A percentile compares a stretch with the other conserved stretches of the same genome.
Evolutionary conservation across 2,113 vertebrate species (phyloP).

Genomic region (Equus quagga): DNA sequence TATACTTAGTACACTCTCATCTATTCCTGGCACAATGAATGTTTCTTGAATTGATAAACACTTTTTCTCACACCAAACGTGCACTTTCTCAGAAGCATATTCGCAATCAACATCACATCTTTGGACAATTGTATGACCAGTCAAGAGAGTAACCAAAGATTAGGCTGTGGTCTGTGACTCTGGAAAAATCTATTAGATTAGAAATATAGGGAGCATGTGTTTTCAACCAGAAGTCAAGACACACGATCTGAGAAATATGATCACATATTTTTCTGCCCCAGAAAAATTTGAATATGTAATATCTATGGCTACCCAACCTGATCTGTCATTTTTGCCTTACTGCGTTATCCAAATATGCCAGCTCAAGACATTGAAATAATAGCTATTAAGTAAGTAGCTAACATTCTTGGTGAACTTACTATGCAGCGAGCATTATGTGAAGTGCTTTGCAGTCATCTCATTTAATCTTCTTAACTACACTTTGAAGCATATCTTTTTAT

Average conservation of each 20-base stretch:
- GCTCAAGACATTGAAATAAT: not conserved
- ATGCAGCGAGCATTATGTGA: not conserved
- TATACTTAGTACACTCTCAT: not conserved
- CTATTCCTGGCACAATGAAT: not conserved
- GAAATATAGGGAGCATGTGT: not conserved
- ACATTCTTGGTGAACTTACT: not conserved
- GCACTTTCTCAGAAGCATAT: conserved; percentile 38
- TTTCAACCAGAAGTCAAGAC: conserved; percentile 50
- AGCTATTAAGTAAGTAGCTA: not conserved
- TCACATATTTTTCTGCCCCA: not conserved
- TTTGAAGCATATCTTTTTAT: conserved; percentile 31
- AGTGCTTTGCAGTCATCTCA: not conserved
- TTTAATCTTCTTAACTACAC: not conserved
- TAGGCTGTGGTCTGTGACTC: not conserved
- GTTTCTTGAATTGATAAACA: not conserved
- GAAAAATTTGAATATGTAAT: not conserved
- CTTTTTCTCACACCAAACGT: conserved; percentile 20
- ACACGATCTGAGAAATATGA: conserved; percentile 38
- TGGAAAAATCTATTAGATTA: conserved; percentile 9
- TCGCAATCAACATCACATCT: not conserved
- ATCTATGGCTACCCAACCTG: not conserved
- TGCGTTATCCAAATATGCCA: not conserved
- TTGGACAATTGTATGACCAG: not conserved
- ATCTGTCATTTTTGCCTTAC: conserved; percentile 28
- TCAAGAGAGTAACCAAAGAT: conserved; percentile 42